Percentiles rank a stretch among this genome's conserved stretches.
These are phyloP conservation scores for Cygnus atratus DNA, from an alignment of 2,113 vertebrate genomes.

Conservation along the genomic window DNA sequence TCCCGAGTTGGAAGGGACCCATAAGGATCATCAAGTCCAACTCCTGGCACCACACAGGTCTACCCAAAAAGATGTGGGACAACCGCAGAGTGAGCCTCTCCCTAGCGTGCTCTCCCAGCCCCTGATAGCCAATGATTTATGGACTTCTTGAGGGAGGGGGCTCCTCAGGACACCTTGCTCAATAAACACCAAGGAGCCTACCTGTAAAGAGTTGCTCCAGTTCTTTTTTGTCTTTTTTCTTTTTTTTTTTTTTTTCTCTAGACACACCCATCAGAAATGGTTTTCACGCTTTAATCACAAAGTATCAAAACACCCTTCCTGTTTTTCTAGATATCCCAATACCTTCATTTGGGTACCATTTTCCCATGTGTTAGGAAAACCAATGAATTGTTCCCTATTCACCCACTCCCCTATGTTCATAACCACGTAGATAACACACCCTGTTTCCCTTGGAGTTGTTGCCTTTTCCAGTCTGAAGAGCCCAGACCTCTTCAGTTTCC, in stretches of 20 bases:
- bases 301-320: fast-evolving
- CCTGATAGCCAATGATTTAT: background rate
- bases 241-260: background rate
- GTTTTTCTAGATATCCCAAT: background rate
- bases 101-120: background rate
- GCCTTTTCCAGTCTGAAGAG: background rate
- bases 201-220: fast-evolving
- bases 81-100: background rate
- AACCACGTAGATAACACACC: background rate
- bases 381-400: background rate
- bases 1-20: too few relatives aligned
- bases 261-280: background rate
- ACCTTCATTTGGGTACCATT: background rate
- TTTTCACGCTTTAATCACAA: background rate
- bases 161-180: background rate
- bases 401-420: background rate
- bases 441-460: background rate
- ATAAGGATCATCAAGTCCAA: too few relatives aligned
- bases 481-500: background rate
- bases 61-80: background rate
- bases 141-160: background rate
- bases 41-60: too few relatives aligned
- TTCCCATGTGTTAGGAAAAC: background rate
- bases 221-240: background rate
- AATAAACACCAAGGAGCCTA: background rate